These are phyloP conservation scores for Elephas maximus DNA, from an alignment of 2,113 vertebrate genomes.

Conservation along the genomic window DNA sequence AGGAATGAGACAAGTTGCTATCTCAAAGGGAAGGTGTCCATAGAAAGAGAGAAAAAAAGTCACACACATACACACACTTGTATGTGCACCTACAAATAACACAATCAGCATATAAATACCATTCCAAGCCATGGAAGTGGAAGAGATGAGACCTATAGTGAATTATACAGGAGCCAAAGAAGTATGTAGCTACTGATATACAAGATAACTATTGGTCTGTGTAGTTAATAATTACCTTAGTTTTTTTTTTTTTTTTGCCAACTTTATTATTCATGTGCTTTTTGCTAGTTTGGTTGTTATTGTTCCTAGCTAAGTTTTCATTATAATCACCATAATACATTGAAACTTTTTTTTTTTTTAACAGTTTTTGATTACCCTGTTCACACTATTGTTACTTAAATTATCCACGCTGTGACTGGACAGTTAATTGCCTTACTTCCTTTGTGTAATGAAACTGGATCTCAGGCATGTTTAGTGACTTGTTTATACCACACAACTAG, in stretches of 20 bases:
- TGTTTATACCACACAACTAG: not conserved
- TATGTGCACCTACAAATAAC: not conserved
- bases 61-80: not conserved
- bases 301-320: not conserved
- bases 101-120: not conserved
- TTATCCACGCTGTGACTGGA: not conserved
- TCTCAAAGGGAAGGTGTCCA: not conserved
- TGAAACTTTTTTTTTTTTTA: not conserved
- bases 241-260: not conserved
- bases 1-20: not conserved
- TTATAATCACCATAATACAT: not conserved
- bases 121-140: not conserved
- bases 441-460: not conserved
- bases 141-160: not conserved
- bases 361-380: not conserved
- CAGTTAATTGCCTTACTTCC: not conserved
- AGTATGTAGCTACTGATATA: not conserved
- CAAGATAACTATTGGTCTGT: not conserved
- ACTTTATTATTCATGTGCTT: not conserved
- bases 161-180: not conserved
- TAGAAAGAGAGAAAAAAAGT: not conserved
- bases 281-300: not conserved
- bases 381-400: not conserved
- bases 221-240: not conserved
- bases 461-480: not conserved